phyloP scores from a whole-genome alignment of 2,888 invertebrate species.

The Drosophila siamana region DNA sequence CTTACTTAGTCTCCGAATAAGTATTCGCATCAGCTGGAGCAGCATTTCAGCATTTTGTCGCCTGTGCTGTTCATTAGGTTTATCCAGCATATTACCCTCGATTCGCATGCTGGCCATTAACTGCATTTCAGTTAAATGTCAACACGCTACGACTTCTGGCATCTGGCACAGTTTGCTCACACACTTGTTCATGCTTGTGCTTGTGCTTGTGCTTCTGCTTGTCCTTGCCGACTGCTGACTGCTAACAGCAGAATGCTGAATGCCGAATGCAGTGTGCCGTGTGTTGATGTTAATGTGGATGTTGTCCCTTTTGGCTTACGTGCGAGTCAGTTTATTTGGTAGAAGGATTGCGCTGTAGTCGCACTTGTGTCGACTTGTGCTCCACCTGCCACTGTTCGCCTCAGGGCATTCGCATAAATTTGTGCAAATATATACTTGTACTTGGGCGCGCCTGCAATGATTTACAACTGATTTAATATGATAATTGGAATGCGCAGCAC shows the following conservation, averaged over 20 bases:
- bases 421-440: slow-evolving; percentile 56
- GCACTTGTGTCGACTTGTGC: background rate
- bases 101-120: slow-evolving; percentile 50
- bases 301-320: slow-evolving; percentile 19
- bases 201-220: background rate
- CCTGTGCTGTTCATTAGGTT: slow-evolving; percentile 24
- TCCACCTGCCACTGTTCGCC: slow-evolving; percentile 1
- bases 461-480: slow-evolving; percentile 75
- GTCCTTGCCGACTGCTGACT: background rate
- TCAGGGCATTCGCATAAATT: slow-evolving; percentile 54
- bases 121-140: slow-evolving; percentile 63
- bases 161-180: slow-evolving; percentile 4
- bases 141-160: slow-evolving; percentile 4
- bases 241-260: background rate
- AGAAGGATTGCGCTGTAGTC: slow-evolving; percentile 51
- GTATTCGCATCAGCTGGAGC: too few species aligned
- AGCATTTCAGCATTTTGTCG: too few species aligned
- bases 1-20: slow-evolving; percentile 7
- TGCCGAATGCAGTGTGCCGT: background rate
- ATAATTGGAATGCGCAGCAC: slow-evolving; percentile 59
- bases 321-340: slow-evolving; percentile 26
- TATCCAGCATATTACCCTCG: slow-evolving; percentile 7
- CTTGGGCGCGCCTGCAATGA: too few species aligned
- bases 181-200: slow-evolving; percentile 4
- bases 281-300: background rate